Base-by-base conservation (phyloP, 2,113 vertebrate genomes). In the Ammodytes marinus region DNA sequence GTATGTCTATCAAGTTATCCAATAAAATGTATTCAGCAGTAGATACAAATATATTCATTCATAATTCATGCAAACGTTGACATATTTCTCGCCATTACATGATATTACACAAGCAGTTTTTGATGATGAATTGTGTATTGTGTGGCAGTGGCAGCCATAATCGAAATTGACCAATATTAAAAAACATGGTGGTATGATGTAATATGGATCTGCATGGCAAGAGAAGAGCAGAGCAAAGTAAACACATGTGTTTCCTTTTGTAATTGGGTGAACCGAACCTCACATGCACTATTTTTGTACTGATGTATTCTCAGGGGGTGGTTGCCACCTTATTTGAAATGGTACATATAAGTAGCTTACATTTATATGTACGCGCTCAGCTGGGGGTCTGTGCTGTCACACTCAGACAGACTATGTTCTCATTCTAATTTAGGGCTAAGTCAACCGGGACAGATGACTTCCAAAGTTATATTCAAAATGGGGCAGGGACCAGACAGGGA, bases 371-470 rank as follows among this genome's bases (percentile, higher is more conserved):
- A 12, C n/a, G 1, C 4, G 8, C 40, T 58, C 39, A 60, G 27
- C 42, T 6, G 39, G 13, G 13, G 3, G 4, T 53, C 57, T 69
- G 47, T 50, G 47, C 47, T 63, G 52, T 65, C 52, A 70, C 3
- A 42, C 61, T 58, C 55, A 79, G 68, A 75, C 39, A 35, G 35
- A 47, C 57, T 15, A 9, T 66, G 37, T 67, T 65, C 59, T 14
- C 43, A 66, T 50, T 77, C 70, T 68, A 65, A 82, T 74, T 27
- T 69, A 69, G 77, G 45, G 49, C 19, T 59, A 77, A 66, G 70
- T 70, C 83, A 88, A 91, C 55, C 3, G 63, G 57, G 74, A 69
- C 73, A 58, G 27, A 80, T 50, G 0, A 73, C 75, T 60, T 70
- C 19, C 37, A 74, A 77, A 85, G 47, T 77, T 64, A 67, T 78